These are phyloP conservation scores for Monochamus alternatus DNA, from an alignment of 2,888 invertebrate species.

Conservation along the genomic window DNA sequence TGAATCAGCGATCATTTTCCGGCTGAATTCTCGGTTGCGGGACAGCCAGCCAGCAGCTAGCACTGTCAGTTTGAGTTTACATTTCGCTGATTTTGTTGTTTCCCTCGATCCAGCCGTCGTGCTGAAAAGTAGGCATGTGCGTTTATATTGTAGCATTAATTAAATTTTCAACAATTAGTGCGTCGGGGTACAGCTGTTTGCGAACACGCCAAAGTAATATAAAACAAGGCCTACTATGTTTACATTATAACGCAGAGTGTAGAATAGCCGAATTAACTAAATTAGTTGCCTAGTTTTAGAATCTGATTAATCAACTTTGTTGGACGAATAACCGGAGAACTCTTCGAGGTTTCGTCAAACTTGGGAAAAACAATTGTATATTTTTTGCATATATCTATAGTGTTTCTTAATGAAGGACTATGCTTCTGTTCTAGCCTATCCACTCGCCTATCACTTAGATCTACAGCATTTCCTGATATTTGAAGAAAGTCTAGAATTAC, in stretches of 20 bases:
- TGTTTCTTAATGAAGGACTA: too few species aligned
- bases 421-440: too few species aligned
- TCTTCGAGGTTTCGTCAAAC: too few species aligned
- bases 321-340: too few species aligned
- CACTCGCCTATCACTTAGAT: too few species aligned
- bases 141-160: slow-evolving; percentile 11
- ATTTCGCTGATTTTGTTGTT: slow-evolving; percentile 1
- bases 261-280: background rate
- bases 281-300: background rate
- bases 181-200: slow-evolving; percentile 6
- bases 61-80: background rate
- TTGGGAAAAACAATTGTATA: too few species aligned
- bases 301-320: too few species aligned
- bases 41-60: background rate
- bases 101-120: background rate
- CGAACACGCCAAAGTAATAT: slow-evolving; percentile 4
- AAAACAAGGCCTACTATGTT: slow-evolving; percentile 1
- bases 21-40: background rate
- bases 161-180: slow-evolving; percentile 11
- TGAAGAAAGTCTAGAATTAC: too few species aligned
- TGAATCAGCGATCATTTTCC: background rate
- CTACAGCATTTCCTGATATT: too few species aligned
- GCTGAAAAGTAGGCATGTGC: slow-evolving; percentile 2
- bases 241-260: background rate
- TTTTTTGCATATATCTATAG: too few species aligned